These are phyloP conservation scores for Nomada flava DNA, from an alignment of 2,888 invertebrate species.

Conservation along the genomic window DNA sequence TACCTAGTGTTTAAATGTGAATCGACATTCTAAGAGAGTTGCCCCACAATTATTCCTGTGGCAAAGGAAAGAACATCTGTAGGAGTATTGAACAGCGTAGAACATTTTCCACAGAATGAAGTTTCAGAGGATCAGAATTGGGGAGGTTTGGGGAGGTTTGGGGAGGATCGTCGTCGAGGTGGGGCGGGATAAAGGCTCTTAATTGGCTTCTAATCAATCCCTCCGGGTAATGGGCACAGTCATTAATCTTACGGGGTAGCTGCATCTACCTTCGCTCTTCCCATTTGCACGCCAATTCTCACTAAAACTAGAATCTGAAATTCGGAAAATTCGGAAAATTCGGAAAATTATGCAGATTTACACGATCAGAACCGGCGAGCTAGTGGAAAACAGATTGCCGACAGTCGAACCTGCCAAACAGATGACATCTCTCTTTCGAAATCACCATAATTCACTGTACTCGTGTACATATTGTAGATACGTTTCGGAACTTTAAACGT, in stretches of 20 bases:
- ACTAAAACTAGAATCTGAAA: slow-evolving; percentile 51
- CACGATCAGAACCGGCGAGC: not conserved
- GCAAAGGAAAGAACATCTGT: too few species aligned
- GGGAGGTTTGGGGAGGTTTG: too few species aligned
- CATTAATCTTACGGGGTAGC: slow-evolving; percentile 62
- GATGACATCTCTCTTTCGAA: slow-evolving; percentile 1
- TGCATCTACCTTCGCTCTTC: slow-evolving; percentile 38
- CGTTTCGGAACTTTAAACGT: not conserved
- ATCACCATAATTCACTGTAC: not conserved
- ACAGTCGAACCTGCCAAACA: not conserved
- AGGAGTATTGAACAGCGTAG: not conserved
- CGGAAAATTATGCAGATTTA: slow-evolving; percentile 61
- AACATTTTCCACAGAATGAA: not conserved
- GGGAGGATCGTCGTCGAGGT: slow-evolving; percentile 3
- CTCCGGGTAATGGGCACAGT: slow-evolving; percentile 51
- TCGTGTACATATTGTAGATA: not conserved
- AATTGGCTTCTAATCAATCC: slow-evolving; percentile 72
- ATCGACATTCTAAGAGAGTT: not conserved
- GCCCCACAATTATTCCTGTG: not conserved
- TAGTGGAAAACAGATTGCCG: slow-evolving; percentile 16
- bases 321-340: slow-evolving; percentile 66
- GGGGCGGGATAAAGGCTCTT: slow-evolving; percentile 53
- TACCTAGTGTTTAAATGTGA: too few species aligned
- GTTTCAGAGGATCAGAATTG: not conserved
- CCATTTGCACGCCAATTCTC: slow-evolving; percentile 40